Evolutionary conservation across 1,140 invertebrate genomes (phyloP), one percentile per base, ranked within the genome.

Genomic region (Hirudo medicinalis): DNA sequence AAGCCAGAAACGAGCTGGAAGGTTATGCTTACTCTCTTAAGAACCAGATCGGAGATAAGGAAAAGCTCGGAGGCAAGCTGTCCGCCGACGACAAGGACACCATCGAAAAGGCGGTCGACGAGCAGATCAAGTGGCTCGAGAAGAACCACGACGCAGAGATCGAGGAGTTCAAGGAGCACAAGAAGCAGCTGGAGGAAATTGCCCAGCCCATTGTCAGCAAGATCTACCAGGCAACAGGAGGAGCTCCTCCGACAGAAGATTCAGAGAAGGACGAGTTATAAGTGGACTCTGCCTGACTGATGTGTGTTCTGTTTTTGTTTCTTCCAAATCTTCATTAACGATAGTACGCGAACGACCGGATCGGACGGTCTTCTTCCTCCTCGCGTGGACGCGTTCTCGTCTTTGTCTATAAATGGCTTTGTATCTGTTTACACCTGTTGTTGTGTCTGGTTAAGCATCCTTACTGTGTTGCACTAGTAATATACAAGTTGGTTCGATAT

Each of bases 171-270:
- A 94, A 95, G 80, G 90, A 91, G 79, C 91, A 97, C 79, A 99
- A 99, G 88, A 99, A 98, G 80, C 89, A 94, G 78, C 82, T 99
- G 15, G 93, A 96, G 81, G 89, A 92, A 76, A 88, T 96, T 71
- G 92, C 97, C 9, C 92, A 97, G 79, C 96, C 96, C 15, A 97
- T 98, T 78, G 95, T 98, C 78, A 89, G 92, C 25, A 99, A 99
- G 84, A 83, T 99, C 67, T 99, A 99, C 83, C 91, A 94, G 80
- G 89, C 89, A 60, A 84, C 88, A 63, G 90, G 88, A 29, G 76
- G 75, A 22, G 55, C 68, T 60, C 89, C 88, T 69, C 86, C 86
- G n/a, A 90, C 90, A 49, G 89, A 91, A 79, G 75, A 75, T 15
- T 22, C 22, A 0, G 86, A 90, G 77, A 91, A 90, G 79, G 91